phyloP scores from a whole-genome alignment of 2,888 invertebrate genomes.

The Apamea monoglypha region DNA sequence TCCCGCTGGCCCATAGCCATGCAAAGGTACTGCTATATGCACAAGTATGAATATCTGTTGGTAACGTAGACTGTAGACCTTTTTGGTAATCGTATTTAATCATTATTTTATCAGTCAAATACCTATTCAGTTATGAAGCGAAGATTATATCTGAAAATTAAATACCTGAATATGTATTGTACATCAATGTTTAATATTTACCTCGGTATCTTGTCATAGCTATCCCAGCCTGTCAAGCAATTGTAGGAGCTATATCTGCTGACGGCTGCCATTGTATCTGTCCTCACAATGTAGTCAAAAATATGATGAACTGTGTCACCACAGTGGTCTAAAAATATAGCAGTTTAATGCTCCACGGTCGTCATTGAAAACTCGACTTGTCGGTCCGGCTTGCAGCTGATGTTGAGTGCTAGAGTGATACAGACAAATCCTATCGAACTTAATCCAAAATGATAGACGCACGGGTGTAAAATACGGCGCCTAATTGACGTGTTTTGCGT shows the following conservation, averaged over 20 bases:
- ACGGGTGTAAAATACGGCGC: background rate
- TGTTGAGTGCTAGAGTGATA: slow-evolving; percentile 11
- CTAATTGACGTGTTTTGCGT: background rate
- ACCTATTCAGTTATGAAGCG: background rate
- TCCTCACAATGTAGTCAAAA: slow-evolving; percentile 9
- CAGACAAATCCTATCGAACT: background rate
- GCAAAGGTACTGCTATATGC: background rate
- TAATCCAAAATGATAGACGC: background rate
- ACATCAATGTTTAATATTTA: slow-evolving; percentile 79
- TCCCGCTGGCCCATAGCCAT: background rate
- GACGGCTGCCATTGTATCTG: slow-evolving; percentile 90
- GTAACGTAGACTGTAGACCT: background rate
- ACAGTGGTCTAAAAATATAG: slow-evolving; percentile 23
- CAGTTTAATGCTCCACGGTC: slow-evolving; percentile 9
- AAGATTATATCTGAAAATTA: background rate
- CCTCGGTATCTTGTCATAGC: slow-evolving; percentile 97
- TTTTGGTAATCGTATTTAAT: background rate
- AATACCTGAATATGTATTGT: background rate
- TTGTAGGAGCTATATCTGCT: slow-evolving; percentile 97
- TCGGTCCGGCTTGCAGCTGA: background rate
- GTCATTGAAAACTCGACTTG: slow-evolving; percentile 15
- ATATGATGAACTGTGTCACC: slow-evolving; percentile 19
- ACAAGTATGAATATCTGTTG: background rate
- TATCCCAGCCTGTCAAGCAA: slow-evolving; percentile 97
- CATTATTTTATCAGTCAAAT: background rate